phyloP scores from a whole-genome alignment of 2,113 vertebrate genomes.

The Meles meles region DNA sequence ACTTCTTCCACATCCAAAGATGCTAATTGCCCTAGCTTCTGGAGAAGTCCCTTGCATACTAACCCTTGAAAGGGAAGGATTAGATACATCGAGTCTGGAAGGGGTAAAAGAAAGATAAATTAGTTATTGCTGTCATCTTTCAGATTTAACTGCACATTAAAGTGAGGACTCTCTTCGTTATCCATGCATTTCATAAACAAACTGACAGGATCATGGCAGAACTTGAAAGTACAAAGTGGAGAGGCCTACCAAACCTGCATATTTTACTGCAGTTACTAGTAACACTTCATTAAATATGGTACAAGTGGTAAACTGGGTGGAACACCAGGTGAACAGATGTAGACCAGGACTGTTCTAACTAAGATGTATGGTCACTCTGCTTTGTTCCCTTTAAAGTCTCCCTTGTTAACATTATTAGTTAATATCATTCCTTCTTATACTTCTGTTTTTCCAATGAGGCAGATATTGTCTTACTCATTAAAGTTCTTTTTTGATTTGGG shows the following conservation, averaged over 20 bases:
- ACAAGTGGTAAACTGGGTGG: neutral
- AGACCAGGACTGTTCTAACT: neutral
- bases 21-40: neutral
- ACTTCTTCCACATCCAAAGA: neutral
- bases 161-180: neutral
- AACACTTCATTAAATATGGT: neutral
- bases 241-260: neutral
- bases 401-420: neutral
- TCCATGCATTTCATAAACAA: neutral
- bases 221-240: neutral
- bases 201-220: neutral
- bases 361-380: neutral
- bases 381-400: neutral
- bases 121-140: neutral
- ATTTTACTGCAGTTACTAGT: neutral
- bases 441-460: neutral
- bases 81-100: neutral
- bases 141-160: neutral
- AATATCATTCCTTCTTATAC: neutral
- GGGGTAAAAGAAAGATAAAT: neutral
- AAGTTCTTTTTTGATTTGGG: neutral
- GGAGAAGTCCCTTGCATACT: neutral
- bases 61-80: neutral
- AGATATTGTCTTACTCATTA: neutral
- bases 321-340: neutral